These are phyloP conservation scores for Naja naja DNA, from an alignment of 2,113 vertebrate genomes.

Conservation along the genomic window DNA sequence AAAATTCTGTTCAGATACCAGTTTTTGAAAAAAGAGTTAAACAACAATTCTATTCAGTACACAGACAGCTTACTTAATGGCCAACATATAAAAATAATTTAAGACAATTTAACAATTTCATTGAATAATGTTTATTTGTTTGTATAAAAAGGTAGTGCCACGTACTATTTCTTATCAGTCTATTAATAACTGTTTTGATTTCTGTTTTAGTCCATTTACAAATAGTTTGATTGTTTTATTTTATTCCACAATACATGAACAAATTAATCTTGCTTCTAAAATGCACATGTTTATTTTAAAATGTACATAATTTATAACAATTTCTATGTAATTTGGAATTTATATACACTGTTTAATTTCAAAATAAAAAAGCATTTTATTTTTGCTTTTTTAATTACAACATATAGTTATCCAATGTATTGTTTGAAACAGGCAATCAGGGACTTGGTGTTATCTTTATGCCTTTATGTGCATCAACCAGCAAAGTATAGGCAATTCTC, in stretches of 20 bases:
- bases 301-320: conserved; percentile 68
- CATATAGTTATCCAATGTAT: conserved; percentile 58
- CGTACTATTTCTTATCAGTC: conserved; percentile 68
- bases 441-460: conserved; percentile 57
- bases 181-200: conserved; percentile 72
- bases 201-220: conserved; percentile 71
- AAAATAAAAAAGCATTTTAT: conserved; percentile 63
- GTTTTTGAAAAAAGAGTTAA: background rate
- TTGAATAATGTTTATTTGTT: conserved; percentile 70
- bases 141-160: conserved; percentile 67
- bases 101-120: conserved; percentile 58
- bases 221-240: conserved; percentile 70
- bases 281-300: conserved; percentile 70
- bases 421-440: conserved; percentile 55
- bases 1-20: background rate
- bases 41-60: background rate
- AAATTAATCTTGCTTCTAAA: conserved; percentile 62
- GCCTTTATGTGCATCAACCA: conserved; percentile 53
- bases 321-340: conserved; percentile 60
- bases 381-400: conserved; percentile 60
- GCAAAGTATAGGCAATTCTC: conserved; percentile 42
- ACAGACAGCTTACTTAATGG: background rate
- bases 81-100: conserved; percentile 36
- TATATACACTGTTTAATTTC: conserved; percentile 68
- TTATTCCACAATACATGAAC: conserved; percentile 66